phyloP scores from a whole-genome alignment of 1,140 invertebrate genomes.

The Rhysida immarginata region DNA sequence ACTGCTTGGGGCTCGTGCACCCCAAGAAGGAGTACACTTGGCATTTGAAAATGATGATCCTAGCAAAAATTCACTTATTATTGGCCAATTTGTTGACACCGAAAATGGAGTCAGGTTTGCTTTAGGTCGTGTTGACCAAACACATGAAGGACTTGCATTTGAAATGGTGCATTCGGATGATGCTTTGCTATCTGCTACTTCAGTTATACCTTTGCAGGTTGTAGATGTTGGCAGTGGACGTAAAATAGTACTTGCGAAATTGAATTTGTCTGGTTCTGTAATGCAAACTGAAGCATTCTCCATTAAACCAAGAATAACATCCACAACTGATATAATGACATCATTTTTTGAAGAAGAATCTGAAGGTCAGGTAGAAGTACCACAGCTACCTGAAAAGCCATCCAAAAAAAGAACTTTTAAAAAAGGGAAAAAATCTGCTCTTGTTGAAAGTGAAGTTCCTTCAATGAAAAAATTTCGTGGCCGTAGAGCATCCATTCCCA shows the following conservation, averaged over 20 bases:
- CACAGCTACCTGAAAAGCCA: too few species aligned
- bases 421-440: background rate
- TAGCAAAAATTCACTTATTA: background rate
- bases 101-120: slow-evolving; percentile 51
- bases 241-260: background rate
- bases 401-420: too few species aligned
- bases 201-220: background rate
- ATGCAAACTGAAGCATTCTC: background rate
- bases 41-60: background rate
- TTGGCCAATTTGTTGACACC: slow-evolving; percentile 50
- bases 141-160: slow-evolving; percentile 40
- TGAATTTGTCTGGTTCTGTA: background rate
- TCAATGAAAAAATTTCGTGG: too few species aligned
- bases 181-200: slow-evolving; percentile 9
- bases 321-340: too few species aligned
- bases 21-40: background rate
- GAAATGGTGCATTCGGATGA: slow-evolving; percentile 12
- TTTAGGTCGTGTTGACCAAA: slow-evolving; percentile 53
- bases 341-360: too few species aligned
- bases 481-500: background rate
- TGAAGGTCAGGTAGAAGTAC: too few species aligned
- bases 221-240: background rate
- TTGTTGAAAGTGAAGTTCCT: too few species aligned
- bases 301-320: too few species aligned
- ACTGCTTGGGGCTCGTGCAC: background rate